These are phyloP conservation scores for Tolypeutes matacus DNA, from an alignment of 2,797 vertebrate genomes.

Conservation along the genomic window DNA sequence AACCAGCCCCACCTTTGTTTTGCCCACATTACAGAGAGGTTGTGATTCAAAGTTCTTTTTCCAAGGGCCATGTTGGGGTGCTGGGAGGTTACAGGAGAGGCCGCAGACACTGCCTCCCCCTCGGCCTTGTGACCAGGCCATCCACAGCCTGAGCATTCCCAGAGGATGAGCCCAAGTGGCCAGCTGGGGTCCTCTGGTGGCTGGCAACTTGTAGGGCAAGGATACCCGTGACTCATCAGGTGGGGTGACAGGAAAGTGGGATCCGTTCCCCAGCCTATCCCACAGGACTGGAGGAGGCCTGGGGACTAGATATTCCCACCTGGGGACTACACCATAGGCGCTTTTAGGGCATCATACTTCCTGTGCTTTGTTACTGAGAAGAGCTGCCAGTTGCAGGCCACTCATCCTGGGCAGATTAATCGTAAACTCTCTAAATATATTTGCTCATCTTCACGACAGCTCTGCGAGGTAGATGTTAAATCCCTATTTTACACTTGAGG, in stretches of 20 bases:
- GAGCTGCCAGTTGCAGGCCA: background rate
- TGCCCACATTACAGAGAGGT: background rate
- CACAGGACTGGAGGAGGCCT: background rate
- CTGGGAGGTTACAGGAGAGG: background rate
- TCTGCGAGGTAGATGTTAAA: background rate
- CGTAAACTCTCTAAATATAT: background rate
- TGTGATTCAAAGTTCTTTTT: background rate
- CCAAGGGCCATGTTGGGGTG: background rate
- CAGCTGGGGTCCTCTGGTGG: background rate
- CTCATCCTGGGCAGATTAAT: background rate
- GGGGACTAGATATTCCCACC: background rate
- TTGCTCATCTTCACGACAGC: background rate
- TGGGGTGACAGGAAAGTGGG: background rate
- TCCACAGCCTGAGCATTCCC: background rate
- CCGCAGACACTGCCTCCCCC: background rate
- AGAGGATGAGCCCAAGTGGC: background rate
- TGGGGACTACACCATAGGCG: background rate
- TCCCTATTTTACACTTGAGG: background rate
- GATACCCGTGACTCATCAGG: background rate
- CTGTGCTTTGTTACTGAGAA: constrained; percentile 16
- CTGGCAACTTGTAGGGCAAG: background rate
- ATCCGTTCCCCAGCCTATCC: background rate
- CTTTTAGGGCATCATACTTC: background rate
- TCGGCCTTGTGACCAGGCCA: background rate
- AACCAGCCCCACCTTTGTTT: background rate